Conservation (phyloP, 2,113 vertebrate genomes). For the Hydrolagus affinis region DNA sequence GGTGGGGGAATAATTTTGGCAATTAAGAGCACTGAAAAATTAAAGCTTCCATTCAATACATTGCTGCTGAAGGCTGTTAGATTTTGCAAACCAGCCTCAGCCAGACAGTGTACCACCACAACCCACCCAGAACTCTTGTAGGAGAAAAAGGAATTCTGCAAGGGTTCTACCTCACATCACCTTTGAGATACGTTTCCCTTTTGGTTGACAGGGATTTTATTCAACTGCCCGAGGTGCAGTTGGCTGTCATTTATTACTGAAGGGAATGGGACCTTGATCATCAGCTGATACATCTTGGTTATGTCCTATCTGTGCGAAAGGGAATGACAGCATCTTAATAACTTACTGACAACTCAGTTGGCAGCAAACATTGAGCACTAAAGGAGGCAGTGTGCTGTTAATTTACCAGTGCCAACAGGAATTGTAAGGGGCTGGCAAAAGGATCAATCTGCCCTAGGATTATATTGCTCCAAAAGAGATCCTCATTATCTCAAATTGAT, state of each 20-base stretch:
- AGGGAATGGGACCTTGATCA: background rate
- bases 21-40: too few relatives aligned
- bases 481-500: background rate
- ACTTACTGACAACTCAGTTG: background rate
- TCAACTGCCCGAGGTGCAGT: background rate
- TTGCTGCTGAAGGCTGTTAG: too few relatives aligned
- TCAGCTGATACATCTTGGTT: background rate
- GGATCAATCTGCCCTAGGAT: background rate
- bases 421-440: background rate
- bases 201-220: background rate
- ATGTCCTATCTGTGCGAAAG: background rate
- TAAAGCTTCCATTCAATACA: too few relatives aligned
- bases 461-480: too few relatives aligned
- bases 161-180: background rate
- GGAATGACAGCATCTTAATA: background rate
- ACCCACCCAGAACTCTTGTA: too few relatives aligned
- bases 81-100: too few relatives aligned
- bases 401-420: background rate
- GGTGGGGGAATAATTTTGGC: too few relatives aligned
- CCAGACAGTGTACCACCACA: too few relatives aligned
- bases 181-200: background rate
- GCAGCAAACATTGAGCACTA: background rate
- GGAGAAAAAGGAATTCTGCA: too few relatives aligned
- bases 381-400: background rate
- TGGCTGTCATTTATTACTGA: background rate